Percentiles rank a stretch among this genome's conserved stretches.
phyloP scores from a whole-genome alignment of 2,113 vertebrate species.

The Scopus umbretta region DNA sequence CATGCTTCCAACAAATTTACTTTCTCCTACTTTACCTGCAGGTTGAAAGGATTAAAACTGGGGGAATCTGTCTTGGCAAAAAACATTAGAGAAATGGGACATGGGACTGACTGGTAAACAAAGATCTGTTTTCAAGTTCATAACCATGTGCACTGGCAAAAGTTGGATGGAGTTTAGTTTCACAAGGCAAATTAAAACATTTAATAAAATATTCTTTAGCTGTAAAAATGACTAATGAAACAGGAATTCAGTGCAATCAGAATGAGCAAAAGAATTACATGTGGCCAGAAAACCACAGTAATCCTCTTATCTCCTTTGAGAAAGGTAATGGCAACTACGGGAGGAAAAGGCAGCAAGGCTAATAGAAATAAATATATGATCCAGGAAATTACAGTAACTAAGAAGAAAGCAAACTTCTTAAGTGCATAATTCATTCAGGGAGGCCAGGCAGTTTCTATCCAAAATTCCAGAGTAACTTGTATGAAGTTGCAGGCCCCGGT shows the following conservation, averaged over 20 bases:
- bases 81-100: neutral
- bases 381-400: neutral
- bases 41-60: neutral
- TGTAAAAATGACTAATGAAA: neutral
- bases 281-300: neutral
- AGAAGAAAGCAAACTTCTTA: neutral
- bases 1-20: neutral
- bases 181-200: neutral
- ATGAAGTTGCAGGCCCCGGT: neutral
- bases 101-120: neutral
- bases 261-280: neutral
- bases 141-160: neutral
- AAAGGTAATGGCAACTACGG: neutral
- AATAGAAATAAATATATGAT: neutral
- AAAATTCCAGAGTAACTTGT: neutral
- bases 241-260: neutral
- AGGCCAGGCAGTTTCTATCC: neutral
- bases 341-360: neutral
- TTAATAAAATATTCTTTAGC: neutral
- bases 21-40: neutral
- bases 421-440: neutral
- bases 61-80: neutral
- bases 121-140: neutral
- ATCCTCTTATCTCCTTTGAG: neutral
- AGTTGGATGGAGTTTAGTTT: neutral